Conservation (phyloP, 2,888 invertebrate genomes). For the Strigamia crassipes region DNA sequence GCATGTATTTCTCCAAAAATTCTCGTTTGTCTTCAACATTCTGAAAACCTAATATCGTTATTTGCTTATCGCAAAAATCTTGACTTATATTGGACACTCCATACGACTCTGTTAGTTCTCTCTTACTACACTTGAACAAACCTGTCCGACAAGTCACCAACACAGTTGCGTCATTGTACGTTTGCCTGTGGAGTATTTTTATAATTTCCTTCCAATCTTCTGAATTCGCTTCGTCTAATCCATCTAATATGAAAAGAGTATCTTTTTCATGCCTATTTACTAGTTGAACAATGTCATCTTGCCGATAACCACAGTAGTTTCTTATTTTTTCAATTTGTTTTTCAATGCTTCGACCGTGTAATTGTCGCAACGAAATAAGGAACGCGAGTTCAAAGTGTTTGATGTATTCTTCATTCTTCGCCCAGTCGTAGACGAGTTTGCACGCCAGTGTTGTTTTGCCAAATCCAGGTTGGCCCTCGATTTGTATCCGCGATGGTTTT, state of each 20-base stretch:
- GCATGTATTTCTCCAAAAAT: background rate
- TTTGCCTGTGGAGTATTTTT: background rate
- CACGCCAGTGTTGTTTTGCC: constrained; percentile 46
- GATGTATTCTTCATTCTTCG: constrained; percentile 56
- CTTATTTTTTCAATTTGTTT: background rate
- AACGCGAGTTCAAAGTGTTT: constrained; percentile 66
- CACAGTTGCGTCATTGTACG: background rate
- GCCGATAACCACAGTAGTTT: background rate
- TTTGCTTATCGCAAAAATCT: too few relatives aligned
- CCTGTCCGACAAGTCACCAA: background rate
- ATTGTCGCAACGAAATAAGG: background rate
- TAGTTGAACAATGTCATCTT: background rate
- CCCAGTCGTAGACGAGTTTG: background rate
- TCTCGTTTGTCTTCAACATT: too few relatives aligned
- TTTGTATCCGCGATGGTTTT: background rate
- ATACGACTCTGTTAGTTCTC: too few relatives aligned
- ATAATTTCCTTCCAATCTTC: background rate
- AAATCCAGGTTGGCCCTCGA: background rate
- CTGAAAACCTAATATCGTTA: too few relatives aligned
- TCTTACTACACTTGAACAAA: background rate
- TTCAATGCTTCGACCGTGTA: background rate
- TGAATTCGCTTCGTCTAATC: background rate
- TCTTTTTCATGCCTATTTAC: background rate
- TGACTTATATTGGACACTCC: too few relatives aligned
- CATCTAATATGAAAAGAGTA: background rate